Evolutionary conservation across 2,113 vertebrate genomes (phyloP).

Genomic region (Caranx ignobilis): DNA sequence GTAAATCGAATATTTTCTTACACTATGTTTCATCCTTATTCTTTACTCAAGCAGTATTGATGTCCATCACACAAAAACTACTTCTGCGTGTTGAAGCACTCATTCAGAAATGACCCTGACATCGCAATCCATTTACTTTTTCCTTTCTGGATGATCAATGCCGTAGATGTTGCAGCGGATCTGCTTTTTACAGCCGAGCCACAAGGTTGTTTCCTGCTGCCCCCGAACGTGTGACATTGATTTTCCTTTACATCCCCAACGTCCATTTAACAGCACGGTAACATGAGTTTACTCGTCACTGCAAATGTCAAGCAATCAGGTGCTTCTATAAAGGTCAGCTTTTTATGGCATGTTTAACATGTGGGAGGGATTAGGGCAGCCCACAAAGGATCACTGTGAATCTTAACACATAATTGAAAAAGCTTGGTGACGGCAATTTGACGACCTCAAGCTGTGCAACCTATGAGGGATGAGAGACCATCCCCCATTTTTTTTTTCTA

Average conservation of each 20-base stretch:
- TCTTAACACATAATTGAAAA: slow-evolving; percentile 19
- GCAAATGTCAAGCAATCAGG: slow-evolving; percentile 79
- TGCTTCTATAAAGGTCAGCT: slow-evolving; percentile 72
- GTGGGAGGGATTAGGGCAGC: slow-evolving; percentile 59
- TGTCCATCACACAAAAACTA: neutral
- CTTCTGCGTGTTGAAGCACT: neutral
- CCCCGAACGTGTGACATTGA: slow-evolving; percentile 50
- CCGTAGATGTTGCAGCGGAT: slow-evolving; percentile 6
- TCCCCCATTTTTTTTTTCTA: too few relatives aligned
- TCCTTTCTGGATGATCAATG: slow-evolving; percentile 9
- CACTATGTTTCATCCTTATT: neutral
- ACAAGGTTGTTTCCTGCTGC: slow-evolving; percentile 33
- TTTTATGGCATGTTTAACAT: slow-evolving; percentile 80
- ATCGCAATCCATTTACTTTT: neutral
- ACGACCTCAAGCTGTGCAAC: slow-evolving; percentile 5
- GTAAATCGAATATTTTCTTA: neutral
- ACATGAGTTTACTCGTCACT: slow-evolving; percentile 71
- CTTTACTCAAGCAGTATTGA: neutral
- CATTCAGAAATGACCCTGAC: neutral
- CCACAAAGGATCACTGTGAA: slow-evolving; percentile 32
- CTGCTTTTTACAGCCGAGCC: slow-evolving; percentile 17
- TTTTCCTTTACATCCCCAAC: slow-evolving; percentile 58
- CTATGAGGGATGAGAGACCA: neutral
- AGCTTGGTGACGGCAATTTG: slow-evolving; percentile 24
- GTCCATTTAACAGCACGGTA: slow-evolving; percentile 29